Evolutionary conservation across 2,797 vertebrate genomes (phyloP).

Genomic region (Anisognathus igniventris): DNA sequence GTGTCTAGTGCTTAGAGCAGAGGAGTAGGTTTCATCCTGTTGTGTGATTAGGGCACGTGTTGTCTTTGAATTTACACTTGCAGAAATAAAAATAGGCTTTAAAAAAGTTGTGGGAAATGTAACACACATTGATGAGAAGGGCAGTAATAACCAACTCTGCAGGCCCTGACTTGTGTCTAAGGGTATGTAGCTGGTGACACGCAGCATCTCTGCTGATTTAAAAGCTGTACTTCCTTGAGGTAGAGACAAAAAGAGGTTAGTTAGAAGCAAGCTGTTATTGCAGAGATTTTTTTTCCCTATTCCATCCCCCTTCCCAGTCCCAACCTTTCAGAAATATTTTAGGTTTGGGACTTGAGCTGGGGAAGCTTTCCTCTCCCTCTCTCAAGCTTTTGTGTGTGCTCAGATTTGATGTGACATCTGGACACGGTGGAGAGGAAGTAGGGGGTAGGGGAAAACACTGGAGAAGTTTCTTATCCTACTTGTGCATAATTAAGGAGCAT

Average conservation of each 20-base stretch:
- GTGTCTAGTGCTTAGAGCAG: not conserved
- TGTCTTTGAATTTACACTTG: not conserved
- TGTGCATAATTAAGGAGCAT: constrained; percentile 58
- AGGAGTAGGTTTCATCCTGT: not conserved
- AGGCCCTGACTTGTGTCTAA: not conserved
- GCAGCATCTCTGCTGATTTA: not conserved
- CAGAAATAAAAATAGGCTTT: not conserved
- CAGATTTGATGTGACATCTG: constrained; percentile 66
- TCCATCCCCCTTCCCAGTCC: not conserved
- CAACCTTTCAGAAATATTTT: constrained; percentile 51
- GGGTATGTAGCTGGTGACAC: not conserved
- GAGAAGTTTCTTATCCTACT: constrained; percentile 52
- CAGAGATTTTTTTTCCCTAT: not conserved
- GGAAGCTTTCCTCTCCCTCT: constrained; percentile 46
- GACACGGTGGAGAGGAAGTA: constrained; percentile 43
- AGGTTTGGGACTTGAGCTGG: constrained; percentile 29
- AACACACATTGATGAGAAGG: not conserved
- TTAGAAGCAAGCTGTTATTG: not conserved
- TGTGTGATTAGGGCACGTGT: not conserved
- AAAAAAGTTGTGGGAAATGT: not conserved
- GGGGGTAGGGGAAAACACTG: constrained; percentile 30
- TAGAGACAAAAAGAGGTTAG: not conserved
- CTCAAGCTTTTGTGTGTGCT: constrained; percentile 48
- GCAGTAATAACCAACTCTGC: not conserved
- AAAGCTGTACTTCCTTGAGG: not conserved